Evolutionary conservation across 2,888 invertebrate species (phyloP).

Genomic region (Euplagia quadripunctaria): DNA sequence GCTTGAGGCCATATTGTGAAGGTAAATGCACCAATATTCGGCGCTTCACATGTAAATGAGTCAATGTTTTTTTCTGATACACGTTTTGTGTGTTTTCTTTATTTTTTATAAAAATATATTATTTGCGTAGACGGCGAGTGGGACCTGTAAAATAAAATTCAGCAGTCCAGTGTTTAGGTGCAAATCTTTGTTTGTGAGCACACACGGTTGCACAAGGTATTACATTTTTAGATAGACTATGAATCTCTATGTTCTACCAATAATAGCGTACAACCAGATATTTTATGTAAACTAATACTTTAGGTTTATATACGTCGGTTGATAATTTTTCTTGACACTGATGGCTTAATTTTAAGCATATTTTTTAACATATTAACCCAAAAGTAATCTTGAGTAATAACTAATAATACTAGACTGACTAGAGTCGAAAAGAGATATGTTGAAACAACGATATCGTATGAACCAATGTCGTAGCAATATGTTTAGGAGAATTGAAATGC

Average conservation of each 20-base stretch:
- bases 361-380: no score
- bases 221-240: accelerated
- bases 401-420: no score
- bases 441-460: no score
- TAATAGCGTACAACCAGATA: not conserved
- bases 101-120: not conserved
- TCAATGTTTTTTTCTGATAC: not conserved
- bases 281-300: not conserved
- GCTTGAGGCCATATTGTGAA: constrained; percentile 33
- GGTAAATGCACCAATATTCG: constrained; percentile 29
- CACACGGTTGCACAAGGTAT: not conserved
- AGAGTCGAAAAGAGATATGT: no score
- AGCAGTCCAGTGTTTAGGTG: not conserved
- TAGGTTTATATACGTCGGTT: not conserved
- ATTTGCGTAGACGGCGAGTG: not conserved
- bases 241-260: not conserved
- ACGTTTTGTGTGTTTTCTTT: not conserved
- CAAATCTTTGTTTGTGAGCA: not conserved
- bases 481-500: no score
- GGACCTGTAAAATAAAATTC: not conserved
- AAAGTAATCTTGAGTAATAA: no score
- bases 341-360: no score
- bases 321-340: not conserved
- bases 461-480: no score
- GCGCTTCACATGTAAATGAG: not conserved